Conservation (phyloP, 2,113 vertebrate species). For the Petrocephalus zakoni region DNA sequence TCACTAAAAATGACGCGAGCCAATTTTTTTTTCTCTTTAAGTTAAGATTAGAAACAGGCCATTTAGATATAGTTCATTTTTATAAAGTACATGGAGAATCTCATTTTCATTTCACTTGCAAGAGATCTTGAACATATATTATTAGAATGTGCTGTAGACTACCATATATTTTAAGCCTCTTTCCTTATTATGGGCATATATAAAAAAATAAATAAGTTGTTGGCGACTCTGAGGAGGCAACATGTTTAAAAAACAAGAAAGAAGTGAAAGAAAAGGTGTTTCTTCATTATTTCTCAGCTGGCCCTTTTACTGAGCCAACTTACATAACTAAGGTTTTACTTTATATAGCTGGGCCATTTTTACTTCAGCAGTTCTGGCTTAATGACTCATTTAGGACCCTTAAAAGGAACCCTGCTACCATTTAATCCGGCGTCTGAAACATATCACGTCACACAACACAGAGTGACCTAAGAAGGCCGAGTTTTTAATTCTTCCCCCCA, state of each 20-base stretch:
- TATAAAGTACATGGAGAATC: neutral
- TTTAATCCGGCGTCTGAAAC: neutral
- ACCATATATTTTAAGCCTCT: neutral
- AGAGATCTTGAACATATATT: neutral
- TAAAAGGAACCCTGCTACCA: neutral
- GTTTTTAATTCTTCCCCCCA: neutral
- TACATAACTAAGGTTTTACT: neutral
- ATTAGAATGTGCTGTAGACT: neutral
- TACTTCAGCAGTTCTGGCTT: neutral
- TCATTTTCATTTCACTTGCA: neutral
- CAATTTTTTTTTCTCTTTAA: neutral
- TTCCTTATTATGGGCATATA: neutral
- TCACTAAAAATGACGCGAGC: neutral
- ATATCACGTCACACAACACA: neutral
- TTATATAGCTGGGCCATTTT: neutral
- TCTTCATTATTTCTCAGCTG: neutral
- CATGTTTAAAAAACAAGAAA: neutral
- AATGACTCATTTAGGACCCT: neutral
- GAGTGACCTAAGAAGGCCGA: neutral
- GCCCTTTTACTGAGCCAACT: neutral
- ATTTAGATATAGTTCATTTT: neutral
- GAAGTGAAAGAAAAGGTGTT: neutral
- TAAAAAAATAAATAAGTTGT: neutral
- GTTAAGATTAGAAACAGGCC: neutral
- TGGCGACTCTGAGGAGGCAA: neutral